Conservation (phyloP, 2,888 invertebrate genomes). For the Pandemis heparana region DNA sequence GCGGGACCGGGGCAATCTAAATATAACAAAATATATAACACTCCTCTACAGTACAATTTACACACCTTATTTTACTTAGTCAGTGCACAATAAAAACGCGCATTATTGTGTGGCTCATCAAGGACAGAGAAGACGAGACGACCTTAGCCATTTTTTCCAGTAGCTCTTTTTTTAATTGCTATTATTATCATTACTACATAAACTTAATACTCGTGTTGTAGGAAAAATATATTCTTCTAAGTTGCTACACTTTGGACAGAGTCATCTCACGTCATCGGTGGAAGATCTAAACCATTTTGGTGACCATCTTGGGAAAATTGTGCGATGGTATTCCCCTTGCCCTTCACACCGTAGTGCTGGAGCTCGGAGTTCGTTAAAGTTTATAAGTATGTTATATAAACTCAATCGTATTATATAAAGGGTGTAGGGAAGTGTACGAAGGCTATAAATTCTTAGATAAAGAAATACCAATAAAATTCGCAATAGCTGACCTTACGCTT, state of each 20-base stretch:
- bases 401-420: neutral
- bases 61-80: constrained; percentile 18
- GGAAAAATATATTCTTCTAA: too few relatives aligned
- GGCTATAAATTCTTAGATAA: neutral
- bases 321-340: too few relatives aligned
- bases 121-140: neutral
- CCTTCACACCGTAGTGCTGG: too few relatives aligned
- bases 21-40: constrained; percentile 57
- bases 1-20: constrained; percentile 64
- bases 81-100: constrained; percentile 10
- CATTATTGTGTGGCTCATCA: neutral
- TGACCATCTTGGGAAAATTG: too few relatives aligned
- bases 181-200: too few relatives aligned
- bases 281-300: too few relatives aligned
- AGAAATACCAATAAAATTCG: neutral
- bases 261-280: too few relatives aligned
- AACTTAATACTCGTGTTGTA: too few relatives aligned
- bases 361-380: too few relatives aligned
- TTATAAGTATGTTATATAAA: neutral
- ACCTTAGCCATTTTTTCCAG: too few relatives aligned
- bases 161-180: too few relatives aligned
- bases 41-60: neutral
- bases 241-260: too few relatives aligned
- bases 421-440: neutral
- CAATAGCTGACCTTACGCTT: neutral